Percentiles rank a stretch among this genome's conserved stretches.
phyloP scores from a whole-genome alignment of 1,140 invertebrate genomes.

The Dinoponera quadriceps region DNA sequence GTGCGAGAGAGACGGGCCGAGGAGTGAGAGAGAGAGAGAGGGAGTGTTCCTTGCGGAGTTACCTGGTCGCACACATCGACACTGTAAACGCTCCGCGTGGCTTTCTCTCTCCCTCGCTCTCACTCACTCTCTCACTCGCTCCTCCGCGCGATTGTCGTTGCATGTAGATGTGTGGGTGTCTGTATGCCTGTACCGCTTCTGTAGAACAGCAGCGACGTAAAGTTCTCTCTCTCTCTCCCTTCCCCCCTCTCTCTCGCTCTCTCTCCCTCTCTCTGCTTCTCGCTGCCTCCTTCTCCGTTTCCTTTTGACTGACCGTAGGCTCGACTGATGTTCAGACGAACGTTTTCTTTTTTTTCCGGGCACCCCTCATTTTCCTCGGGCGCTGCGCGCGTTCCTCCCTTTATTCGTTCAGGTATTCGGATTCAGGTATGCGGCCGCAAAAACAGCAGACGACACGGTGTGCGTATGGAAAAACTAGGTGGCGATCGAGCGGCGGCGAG shows the following conservation, averaged over 20 bases:
- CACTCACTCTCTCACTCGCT: neutral
- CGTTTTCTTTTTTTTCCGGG: conserved; percentile 68
- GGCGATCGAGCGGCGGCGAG: neutral
- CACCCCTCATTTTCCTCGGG: conserved; percentile 66
- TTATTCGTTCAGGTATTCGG: conserved; percentile 17
- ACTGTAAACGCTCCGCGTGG: conserved; percentile 3
- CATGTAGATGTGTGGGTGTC: neutral
- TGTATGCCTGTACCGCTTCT: neutral
- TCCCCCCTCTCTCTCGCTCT: too few species aligned
- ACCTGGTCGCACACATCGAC: conserved; percentile 36
- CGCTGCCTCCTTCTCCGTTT: neutral
- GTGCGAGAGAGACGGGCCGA: neutral
- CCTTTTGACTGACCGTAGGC: conserved; percentile 8
- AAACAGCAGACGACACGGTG: conserved; percentile 35
- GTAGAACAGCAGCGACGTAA: neutral
- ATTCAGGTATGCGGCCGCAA: conserved; percentile 7
- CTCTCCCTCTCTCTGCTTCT: too few species aligned
- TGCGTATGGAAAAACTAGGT: conserved; percentile 18
- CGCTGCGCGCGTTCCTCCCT: neutral
- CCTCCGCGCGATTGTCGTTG: too few species aligned
- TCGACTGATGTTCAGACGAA: conserved; percentile 7
- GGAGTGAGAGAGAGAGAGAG: neutral
- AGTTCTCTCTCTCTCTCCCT: neutral
- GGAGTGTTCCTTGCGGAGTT: conserved; percentile 44
- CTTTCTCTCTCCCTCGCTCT: neutral